These are phyloP conservation scores for Epizoanthus ramosus DNA, from an alignment of 92 coral and sea anemone species.

Conservation along the genomic window DNA sequence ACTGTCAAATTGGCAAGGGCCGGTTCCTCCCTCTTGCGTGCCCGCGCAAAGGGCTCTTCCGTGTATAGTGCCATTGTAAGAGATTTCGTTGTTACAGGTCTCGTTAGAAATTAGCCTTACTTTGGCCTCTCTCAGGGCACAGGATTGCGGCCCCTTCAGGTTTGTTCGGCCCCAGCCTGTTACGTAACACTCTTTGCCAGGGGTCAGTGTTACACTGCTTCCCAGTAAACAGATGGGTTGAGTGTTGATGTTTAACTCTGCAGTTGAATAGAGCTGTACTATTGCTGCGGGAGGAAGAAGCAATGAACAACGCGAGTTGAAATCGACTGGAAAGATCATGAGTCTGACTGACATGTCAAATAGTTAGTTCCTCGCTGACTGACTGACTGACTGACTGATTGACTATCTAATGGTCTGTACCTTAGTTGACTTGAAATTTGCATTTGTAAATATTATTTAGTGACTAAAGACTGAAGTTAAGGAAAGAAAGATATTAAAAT, in stretches of 20 bases:
- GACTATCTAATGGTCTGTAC: no score
- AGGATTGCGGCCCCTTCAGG: slow-evolving; percentile 60
- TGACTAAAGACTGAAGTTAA: no score
- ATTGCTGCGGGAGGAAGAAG: slow-evolving; percentile 33
- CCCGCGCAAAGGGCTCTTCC: slow-evolving; percentile 88
- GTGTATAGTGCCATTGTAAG: slow-evolving; percentile 78
- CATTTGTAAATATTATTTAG: no score
- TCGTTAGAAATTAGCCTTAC: slow-evolving; percentile 75
- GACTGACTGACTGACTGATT: no score
- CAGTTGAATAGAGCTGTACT: slow-evolving; percentile 33
- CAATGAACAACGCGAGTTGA: no score
- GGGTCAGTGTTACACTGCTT: slow-evolving; percentile 46
- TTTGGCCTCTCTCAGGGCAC: slow-evolving; percentile 65
- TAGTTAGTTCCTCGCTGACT: no score
- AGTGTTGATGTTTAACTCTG: slow-evolving; percentile 26
- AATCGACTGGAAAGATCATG: no score
- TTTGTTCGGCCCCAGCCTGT: slow-evolving; percentile 86
- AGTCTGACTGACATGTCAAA: no score
- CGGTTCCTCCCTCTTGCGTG: slow-evolving; percentile 71
- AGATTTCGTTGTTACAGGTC: slow-evolving; percentile 65
- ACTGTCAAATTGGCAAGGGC: slow-evolving; percentile 92
- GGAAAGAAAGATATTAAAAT: no score
- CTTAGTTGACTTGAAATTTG: no score
- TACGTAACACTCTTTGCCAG: slow-evolving; percentile 68
- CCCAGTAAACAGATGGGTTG: slow-evolving; percentile 69